Conservation (phyloP, 1,140 invertebrate species). For the Orchesella cincta region DNA sequence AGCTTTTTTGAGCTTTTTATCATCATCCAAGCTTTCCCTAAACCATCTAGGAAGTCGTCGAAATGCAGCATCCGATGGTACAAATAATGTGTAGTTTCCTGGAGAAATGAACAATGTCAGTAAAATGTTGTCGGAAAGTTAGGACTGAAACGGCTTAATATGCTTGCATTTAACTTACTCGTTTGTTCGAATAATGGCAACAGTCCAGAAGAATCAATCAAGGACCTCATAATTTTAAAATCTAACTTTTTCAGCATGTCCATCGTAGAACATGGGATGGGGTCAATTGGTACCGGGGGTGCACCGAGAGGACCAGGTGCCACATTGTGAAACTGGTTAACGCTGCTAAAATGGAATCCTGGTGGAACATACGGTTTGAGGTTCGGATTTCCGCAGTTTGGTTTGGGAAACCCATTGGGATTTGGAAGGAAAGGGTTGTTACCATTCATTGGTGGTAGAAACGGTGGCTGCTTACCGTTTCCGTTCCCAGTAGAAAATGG, state of each 20-base stretch:
- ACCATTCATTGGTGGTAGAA: not conserved
- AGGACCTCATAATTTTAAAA: constrained; percentile 33
- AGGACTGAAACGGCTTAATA: not conserved
- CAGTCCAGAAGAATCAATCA: constrained; percentile 39
- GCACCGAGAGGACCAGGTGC: too few relatives aligned
- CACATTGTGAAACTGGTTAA: not conserved
- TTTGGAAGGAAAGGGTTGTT: not conserved
- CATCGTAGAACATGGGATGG: not conserved
- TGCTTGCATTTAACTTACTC: constrained; percentile 30
- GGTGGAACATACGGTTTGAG: constrained; percentile 28
- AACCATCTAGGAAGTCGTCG: constrained; percentile 42
- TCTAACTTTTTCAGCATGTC: constrained; percentile 32
- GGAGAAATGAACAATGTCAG: constrained; percentile 5
- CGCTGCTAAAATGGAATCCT: constrained; percentile 29
- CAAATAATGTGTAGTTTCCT: constrained; percentile 49
- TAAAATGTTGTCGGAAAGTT: not conserved
- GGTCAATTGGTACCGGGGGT: not conserved
- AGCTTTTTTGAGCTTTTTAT: constrained; percentile 38
- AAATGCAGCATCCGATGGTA: constrained; percentile 46
- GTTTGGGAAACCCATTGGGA: not conserved
- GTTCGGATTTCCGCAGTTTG: not conserved
- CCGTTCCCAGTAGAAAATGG: not conserved
- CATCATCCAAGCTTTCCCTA: constrained; percentile 32
- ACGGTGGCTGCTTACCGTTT: not conserved
- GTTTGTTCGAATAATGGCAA: constrained; percentile 39